Percentiles rank a stretch among this genome's conserved stretches.
Evolutionary conservation across 2,113 vertebrate genomes (phyloP).

Genomic region (Tachuris rubrigastra): DNA sequence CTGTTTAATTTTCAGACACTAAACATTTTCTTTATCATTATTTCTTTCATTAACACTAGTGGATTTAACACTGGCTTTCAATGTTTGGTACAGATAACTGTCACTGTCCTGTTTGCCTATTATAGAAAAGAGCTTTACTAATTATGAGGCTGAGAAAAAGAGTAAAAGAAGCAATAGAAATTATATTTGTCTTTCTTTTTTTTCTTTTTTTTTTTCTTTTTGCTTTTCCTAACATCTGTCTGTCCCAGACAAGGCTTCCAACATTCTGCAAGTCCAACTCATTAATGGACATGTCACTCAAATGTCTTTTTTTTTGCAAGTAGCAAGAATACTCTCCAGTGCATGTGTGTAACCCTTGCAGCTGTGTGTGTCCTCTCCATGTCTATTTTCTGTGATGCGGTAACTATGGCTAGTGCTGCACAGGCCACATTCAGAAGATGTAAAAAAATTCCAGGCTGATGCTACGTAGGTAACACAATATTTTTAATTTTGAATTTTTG

Average conservation of each 20-base stretch:
- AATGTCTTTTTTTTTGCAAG: neutral
- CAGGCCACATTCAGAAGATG: neutral
- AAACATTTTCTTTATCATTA: neutral
- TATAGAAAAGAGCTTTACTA: neutral
- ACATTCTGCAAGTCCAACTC: neutral
- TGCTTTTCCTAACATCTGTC: neutral
- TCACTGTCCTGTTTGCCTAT: neutral
- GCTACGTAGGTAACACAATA: neutral
- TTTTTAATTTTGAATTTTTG: neutral
- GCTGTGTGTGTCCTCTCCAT: neutral
- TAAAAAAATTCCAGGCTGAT: neutral
- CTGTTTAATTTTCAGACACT: neutral
- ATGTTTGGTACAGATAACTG: neutral
- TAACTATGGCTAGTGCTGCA: neutral
- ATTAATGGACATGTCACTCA: accelerated
- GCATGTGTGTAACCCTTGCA: neutral
- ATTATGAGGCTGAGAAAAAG: neutral
- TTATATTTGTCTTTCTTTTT: neutral
- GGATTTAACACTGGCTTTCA: neutral
- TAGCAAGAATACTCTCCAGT: neutral
- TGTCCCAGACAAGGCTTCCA: neutral
- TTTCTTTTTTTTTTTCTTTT: neutral
- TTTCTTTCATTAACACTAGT: neutral
- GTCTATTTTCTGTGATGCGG: neutral
- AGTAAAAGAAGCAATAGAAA: neutral